phyloP scores from a whole-genome alignment of 2,888 invertebrate genomes.

The Sinhomidia bicolor region DNA sequence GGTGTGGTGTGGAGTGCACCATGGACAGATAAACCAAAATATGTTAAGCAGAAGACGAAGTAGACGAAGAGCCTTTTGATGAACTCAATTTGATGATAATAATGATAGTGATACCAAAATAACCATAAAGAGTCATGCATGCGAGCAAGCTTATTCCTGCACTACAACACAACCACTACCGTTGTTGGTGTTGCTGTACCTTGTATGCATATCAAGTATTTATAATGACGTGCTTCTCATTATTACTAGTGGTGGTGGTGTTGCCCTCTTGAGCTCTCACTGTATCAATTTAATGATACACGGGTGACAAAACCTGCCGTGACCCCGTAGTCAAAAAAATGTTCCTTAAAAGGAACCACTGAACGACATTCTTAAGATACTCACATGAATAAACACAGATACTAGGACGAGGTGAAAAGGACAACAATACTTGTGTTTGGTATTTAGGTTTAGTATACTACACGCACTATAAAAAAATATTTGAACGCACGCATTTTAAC shows the following conservation, averaged over 20 bases:
- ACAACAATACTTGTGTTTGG: neutral
- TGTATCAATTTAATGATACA: constrained; percentile 66
- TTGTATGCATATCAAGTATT: constrained; percentile 40
- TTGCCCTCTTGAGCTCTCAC: neutral
- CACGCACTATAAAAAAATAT: neutral
- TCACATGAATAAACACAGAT: neutral
- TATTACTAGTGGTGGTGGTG: no score
- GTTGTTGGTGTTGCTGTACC: neutral
- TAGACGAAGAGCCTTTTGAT: neutral
- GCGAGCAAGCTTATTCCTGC: no score
- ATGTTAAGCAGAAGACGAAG: neutral
- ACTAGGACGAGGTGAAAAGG: neutral
- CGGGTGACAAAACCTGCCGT: constrained; percentile 70
- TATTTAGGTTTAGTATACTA: neutral
- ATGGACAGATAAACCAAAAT: constrained; percentile 35
- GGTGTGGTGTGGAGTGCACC: constrained; percentile 15
- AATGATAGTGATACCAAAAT: constrained; percentile 34
- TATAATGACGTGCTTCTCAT: constrained; percentile 51
- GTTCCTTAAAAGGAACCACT: constrained; percentile 56
- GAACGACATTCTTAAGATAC: neutral
- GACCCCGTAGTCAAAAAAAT: constrained; percentile 52
- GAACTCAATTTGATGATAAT: constrained; percentile 38
- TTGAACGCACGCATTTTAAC: neutral
- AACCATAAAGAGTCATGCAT: constrained; percentile 23
- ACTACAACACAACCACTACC: neutral